Percentiles rank a stretch among this genome's conserved stretches.
Conservation (phyloP, 1,140 invertebrate genomes). For the Nymphalis io region DNA sequence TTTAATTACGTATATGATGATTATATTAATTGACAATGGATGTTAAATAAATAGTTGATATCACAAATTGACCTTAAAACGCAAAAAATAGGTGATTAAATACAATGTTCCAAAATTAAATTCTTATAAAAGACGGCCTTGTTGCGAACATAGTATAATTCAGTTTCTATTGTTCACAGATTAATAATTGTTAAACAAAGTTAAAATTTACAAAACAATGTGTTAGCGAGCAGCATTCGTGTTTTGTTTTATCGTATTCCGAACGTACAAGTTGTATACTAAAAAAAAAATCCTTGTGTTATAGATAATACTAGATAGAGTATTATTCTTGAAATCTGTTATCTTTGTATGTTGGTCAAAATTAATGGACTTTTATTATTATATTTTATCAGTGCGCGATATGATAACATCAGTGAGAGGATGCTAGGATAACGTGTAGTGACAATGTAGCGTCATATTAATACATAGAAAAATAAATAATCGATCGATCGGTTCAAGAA, state of each 20-base stretch:
- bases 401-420: background rate
- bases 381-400: background rate
- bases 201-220: slow-evolving; percentile 43
- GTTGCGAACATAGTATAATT: slow-evolving; percentile 12
- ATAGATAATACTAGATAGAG: background rate
- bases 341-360: background rate
- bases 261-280: background rate
- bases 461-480: background rate
- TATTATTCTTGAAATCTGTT: background rate
- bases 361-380: slow-evolving; percentile 1
- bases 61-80: background rate
- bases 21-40: too few relatives aligned
- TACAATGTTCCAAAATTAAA: slow-evolving; percentile 2
- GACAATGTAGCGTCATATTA: background rate
- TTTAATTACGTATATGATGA: too few relatives aligned
- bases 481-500: background rate
- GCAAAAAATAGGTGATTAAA: slow-evolving; percentile 2
- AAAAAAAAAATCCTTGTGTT: too few relatives aligned
- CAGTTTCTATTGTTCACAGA: slow-evolving; percentile 20
- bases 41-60: too few relatives aligned
- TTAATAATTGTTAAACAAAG: slow-evolving; percentile 18
- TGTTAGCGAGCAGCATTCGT: background rate
- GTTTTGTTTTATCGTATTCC: background rate
- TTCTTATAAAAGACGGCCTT: slow-evolving; percentile 10
- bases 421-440: background rate